A percentile compares a stretch with the other conserved stretches of the same genome.
These are phyloP conservation scores for Boloria euphrosyne DNA, from an alignment of 2,888 invertebrate genomes.

Conservation along the genomic window DNA sequence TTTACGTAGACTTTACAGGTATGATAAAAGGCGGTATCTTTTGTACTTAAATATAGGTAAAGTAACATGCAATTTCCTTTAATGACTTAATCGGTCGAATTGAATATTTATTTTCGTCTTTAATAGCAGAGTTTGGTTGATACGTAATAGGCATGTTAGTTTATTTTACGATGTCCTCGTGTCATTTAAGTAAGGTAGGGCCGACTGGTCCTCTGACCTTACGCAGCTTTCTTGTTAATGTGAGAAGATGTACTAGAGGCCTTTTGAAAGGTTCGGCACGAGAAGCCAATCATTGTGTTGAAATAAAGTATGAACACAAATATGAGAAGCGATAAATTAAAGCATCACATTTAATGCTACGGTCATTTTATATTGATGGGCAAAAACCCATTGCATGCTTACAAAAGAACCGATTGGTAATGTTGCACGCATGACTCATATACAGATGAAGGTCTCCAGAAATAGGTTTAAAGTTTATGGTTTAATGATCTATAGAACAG, in stretches of 20 bases:
- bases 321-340: slow-evolving; percentile 38
- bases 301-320: slow-evolving; percentile 40
- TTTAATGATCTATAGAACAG: slow-evolving; percentile 32
- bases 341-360: slow-evolving; percentile 38
- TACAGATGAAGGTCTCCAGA: slow-evolving; percentile 34
- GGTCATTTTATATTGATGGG: slow-evolving; percentile 37
- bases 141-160: slow-evolving; percentile 41
- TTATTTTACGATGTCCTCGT: slow-evolving; percentile 51
- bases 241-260: slow-evolving; percentile 52
- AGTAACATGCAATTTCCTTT: slow-evolving; percentile 25
- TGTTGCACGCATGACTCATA: slow-evolving; percentile 35
- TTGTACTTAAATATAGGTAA: slow-evolving; percentile 6
- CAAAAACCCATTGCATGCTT: slow-evolving; percentile 38
- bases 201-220: slow-evolving; percentile 51
- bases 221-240: slow-evolving; percentile 56
- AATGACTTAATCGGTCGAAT: slow-evolving; percentile 31
- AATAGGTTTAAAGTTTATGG: slow-evolving; percentile 29
- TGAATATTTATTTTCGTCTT: slow-evolving; percentile 33
- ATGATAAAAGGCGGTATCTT: neutral
- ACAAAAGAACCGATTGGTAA: slow-evolving; percentile 36
- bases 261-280: slow-evolving; percentile 50
- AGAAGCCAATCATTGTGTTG: slow-evolving; percentile 51
- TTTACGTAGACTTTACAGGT: too few relatives aligned
- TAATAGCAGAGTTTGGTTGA: slow-evolving; percentile 35
- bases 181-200: slow-evolving; percentile 55